Evolutionary conservation across 2,797 vertebrate species (phyloP).

Genomic region (Falco concolor): DNA sequence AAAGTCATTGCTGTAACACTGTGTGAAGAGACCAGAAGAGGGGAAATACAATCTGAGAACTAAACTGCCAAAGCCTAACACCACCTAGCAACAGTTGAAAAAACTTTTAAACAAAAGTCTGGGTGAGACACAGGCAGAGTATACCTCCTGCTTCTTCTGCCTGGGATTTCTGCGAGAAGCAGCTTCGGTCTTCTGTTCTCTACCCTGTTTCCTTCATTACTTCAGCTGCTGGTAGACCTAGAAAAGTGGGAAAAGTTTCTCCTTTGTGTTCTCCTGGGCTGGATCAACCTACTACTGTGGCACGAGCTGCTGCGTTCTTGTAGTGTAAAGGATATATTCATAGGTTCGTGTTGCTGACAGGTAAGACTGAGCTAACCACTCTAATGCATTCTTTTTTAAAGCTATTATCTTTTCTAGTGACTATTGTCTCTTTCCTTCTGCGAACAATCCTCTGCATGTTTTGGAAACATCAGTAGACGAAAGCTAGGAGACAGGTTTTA

Average conservation of each 20-base stretch:
- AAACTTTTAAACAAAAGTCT: constrained; percentile 78
- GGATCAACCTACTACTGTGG: constrained; percentile 45
- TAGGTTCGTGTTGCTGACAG: constrained; percentile 63
- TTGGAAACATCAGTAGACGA: not conserved
- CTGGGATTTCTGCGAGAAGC: constrained; percentile 72
- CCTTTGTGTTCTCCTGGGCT: constrained; percentile 66
- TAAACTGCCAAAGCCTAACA: constrained; percentile 78
- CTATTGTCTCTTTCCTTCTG: not conserved
- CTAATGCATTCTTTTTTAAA: not conserved
- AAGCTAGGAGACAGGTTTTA: not conserved
- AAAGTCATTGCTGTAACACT: constrained; percentile 78
- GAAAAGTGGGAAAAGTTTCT: constrained; percentile 59
- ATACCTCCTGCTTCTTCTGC: constrained; percentile 73
- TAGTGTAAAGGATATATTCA: constrained; percentile 37
- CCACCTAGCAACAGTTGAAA: constrained; percentile 82
- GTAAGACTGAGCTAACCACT: constrained; percentile 72
- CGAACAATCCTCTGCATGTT: not conserved
- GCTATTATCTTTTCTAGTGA: not conserved
- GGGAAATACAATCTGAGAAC: constrained; percentile 78
- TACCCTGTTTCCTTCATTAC: constrained; percentile 77
- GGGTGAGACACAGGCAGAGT: constrained; percentile 69
- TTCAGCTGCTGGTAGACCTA: constrained; percentile 72
- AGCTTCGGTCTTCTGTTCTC: constrained; percentile 66
- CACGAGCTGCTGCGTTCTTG: constrained; percentile 40
- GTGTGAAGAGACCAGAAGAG: constrained; percentile 73